Conservation (phyloP, 2,797 vertebrate genomes). For the Lutjanus campechanus region DNA sequence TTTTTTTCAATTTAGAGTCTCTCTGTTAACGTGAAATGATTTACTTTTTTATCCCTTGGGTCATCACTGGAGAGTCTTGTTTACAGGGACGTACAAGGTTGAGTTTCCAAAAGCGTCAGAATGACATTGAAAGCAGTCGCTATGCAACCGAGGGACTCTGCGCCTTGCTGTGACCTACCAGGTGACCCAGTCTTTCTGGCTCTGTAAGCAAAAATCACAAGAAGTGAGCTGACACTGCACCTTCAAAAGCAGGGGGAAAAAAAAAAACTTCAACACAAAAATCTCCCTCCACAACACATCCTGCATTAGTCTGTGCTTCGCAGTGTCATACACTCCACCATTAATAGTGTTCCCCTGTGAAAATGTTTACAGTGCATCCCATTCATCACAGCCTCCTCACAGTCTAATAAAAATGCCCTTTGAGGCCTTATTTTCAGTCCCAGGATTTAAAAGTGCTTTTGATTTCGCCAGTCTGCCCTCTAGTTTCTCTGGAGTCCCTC, state of each 20-base stretch:
- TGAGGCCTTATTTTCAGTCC: constrained; percentile 70
- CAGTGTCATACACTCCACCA: constrained; percentile 65
- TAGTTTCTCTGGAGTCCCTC: constrained; percentile 62
- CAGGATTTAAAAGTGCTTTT: constrained; percentile 74
- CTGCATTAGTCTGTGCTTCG: constrained; percentile 64
- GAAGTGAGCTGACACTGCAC: constrained; percentile 81
- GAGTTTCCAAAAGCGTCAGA: constrained; percentile 59
- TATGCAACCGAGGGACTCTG: constrained; percentile 65
- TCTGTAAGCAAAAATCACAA: constrained; percentile 77
- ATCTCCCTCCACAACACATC: constrained; percentile 53
- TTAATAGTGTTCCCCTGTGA: constrained; percentile 80
- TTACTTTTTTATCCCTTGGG: constrained; percentile 57
- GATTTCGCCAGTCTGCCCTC: constrained; percentile 72
- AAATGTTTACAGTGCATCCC: constrained; percentile 76
- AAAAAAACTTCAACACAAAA: constrained; percentile 65
- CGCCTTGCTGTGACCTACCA: constrained; percentile 66
- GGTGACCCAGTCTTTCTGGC: constrained; percentile 75
- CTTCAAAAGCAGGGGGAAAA: constrained; percentile 66
- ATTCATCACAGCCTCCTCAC: constrained; percentile 83
- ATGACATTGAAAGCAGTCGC: constrained; percentile 74
- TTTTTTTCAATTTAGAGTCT: constrained; percentile 55
- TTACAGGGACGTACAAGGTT: constrained; percentile 65
- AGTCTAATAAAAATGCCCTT: constrained; percentile 76
- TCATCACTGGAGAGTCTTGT: constrained; percentile 63
- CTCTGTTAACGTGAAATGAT: constrained; percentile 49